Base-by-base conservation (phyloP, 2,888 invertebrate genomes). In the Stramonita haemastoma region DNA sequence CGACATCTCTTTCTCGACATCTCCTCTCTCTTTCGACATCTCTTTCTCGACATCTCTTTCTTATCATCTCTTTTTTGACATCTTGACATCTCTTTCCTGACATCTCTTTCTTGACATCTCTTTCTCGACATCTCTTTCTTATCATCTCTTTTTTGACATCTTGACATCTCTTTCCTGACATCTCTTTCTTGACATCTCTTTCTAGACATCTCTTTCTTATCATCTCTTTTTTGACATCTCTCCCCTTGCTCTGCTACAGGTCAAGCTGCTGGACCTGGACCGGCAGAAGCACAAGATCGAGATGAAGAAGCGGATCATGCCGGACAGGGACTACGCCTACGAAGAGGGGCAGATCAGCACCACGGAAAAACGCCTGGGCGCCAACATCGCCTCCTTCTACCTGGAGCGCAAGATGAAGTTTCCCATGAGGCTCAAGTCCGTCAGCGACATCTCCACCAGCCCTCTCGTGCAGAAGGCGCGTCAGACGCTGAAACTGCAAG, bases 251-350 rank as follows among this genome's bases (percentile, higher is more conserved):
- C 8, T 26, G 19, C 70, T 46, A 11, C 87, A 91, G 91, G 90
- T 88, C 34, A 94, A 94, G 91, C 91, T 95, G 13, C 91, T 94
- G 91, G 93, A 94, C 66, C 93, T 95, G 84, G 93, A 94, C 81
- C 93, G 93, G 79, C 93, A 94, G 57, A 93, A 92, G 90, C 93
- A 94, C 88, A 93, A 93, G 34, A 87, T 95, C 26, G 94, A 93
- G 88, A 87, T 93, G 32, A 92, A 93, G 91, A 93, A 93, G 90
- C 90, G 95, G 34, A 86, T 93, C 34, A 90, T 93, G 66, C 95
- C 95, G 0, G 89, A 91, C 2, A 90, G 91, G 29, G 95, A 95
- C 90, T 94, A 93, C 89, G 93, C 92, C 17, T 94, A 95, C 86
- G 95, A 95, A 83, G 93, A 93, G 34, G 90, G 91, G n/a, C 94